Conservation (phyloP, 2,113 vertebrate genomes). For the Melanerpes aurifrons region DNA sequence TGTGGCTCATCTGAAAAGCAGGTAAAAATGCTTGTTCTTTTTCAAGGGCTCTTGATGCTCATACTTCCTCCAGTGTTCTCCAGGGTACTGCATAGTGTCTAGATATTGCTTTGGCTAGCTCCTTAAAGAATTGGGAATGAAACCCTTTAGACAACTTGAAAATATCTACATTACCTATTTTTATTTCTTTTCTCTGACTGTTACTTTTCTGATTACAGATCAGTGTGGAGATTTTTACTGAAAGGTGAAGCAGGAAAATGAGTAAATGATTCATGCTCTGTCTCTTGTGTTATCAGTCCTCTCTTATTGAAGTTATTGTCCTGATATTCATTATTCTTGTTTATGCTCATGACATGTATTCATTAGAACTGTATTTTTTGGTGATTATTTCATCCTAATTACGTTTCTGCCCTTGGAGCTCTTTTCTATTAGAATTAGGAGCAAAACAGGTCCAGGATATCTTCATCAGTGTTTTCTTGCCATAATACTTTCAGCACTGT, state of each 20-base stretch:
- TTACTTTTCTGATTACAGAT: not conserved
- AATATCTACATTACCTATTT: not conserved
- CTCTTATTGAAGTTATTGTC: not conserved
- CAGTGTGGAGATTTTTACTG: not conserved
- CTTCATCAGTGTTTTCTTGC: not conserved
- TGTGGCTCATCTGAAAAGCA: not conserved
- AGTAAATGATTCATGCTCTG: not conserved
- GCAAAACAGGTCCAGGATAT: not conserved
- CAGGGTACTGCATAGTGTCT: not conserved
- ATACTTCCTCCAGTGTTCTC: not conserved
- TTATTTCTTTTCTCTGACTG: not conserved
- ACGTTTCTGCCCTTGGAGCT: not conserved
- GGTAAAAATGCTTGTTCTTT: not conserved
- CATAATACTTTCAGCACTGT: not conserved
- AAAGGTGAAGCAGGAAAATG: not conserved
- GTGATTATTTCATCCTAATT: slow-evolving; percentile 22
- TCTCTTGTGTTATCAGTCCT: not conserved
- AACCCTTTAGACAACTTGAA: not conserved
- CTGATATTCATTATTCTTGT: not conserved
- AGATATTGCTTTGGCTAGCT: not conserved
- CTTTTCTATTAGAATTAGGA: not conserved
- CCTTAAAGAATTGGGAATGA: not conserved
- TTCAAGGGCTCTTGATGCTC: not conserved
- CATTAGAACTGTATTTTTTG: not conserved
- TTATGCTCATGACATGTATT: not conserved